phyloP scores from a whole-genome alignment of 1,140 invertebrate species.

The Armadillidium nasatum region DNA sequence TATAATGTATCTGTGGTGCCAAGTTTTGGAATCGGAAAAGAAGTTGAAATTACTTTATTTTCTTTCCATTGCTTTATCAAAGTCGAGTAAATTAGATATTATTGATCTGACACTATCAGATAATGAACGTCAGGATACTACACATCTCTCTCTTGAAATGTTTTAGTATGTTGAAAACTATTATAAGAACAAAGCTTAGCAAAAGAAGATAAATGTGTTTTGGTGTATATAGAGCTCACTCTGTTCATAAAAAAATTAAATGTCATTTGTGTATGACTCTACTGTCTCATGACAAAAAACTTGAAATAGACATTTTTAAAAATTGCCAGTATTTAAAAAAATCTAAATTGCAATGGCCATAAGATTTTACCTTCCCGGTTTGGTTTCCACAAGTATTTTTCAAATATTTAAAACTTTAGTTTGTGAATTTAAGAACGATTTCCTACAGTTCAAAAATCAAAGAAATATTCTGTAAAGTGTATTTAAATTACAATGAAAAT shows the following conservation, averaged over 20 bases:
- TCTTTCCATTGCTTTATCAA: background rate
- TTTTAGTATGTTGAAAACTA: background rate
- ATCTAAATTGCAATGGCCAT: background rate
- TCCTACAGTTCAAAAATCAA: no score
- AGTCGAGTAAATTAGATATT: background rate
- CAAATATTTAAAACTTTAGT: no score
- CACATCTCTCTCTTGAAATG: background rate
- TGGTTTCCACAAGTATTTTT: no score
- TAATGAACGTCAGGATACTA: background rate
- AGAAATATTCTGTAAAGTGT: no score
- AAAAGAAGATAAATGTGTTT: background rate
- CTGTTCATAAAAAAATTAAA: no score
- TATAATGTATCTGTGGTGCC: background rate
- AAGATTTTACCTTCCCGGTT: background rate
- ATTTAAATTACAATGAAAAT: no score
- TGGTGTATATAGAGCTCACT: background rate
- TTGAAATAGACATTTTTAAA: background rate
- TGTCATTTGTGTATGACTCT: no score
- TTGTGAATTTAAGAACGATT: no score
- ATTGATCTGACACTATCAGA: background rate
- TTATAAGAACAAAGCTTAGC: background rate
- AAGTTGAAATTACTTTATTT: background rate
- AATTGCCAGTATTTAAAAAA: background rate
- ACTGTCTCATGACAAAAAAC: background rate
- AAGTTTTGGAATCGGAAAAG: background rate